Conservation (phyloP, 1,140 invertebrate species). For the Cylas formicarius region DNA sequence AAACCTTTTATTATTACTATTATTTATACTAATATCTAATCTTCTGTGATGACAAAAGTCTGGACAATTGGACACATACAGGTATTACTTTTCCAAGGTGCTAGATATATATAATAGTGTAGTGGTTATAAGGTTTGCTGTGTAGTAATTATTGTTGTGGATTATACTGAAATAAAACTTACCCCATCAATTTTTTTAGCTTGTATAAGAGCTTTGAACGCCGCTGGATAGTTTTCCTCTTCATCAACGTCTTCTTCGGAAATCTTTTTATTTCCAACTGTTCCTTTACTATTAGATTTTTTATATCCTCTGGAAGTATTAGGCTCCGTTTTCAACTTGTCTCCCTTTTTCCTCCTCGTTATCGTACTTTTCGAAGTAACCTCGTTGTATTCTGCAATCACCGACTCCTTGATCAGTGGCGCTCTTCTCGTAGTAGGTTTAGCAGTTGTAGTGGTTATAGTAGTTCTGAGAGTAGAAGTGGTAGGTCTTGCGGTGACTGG, state of each 20-base stretch:
- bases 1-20: too few species aligned
- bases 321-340: conserved; percentile 14
- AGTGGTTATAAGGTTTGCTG: too few species aligned
- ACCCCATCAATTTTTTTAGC: conserved; percentile 34
- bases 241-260: conserved; percentile 35
- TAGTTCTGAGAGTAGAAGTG: conserved; percentile 8
- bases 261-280: conserved; percentile 21
- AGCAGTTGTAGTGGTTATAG: conserved; percentile 8
- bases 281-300: conserved; percentile 23
- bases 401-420: conserved; percentile 30
- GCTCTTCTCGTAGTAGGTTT: conserved; percentile 13
- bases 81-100: too few species aligned
- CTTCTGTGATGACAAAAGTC: too few species aligned
- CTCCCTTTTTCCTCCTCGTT: conserved; percentile 24
- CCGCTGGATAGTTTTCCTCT: conserved; percentile 38
- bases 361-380: conserved; percentile 34
- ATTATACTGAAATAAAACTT: too few species aligned
- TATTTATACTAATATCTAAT: too few species aligned
- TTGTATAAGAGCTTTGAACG: conserved; percentile 38
- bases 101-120: too few species aligned
- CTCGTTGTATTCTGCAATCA: conserved; percentile 34
- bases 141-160: too few species aligned
- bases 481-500: conserved; percentile 5
- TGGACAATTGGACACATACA: too few species aligned
- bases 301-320: conserved; percentile 19